Evolutionary conservation across 2,888 invertebrate species (phyloP), one percentile per base, ranked within the genome.

Genomic region (Melinaea marsaeus): DNA sequence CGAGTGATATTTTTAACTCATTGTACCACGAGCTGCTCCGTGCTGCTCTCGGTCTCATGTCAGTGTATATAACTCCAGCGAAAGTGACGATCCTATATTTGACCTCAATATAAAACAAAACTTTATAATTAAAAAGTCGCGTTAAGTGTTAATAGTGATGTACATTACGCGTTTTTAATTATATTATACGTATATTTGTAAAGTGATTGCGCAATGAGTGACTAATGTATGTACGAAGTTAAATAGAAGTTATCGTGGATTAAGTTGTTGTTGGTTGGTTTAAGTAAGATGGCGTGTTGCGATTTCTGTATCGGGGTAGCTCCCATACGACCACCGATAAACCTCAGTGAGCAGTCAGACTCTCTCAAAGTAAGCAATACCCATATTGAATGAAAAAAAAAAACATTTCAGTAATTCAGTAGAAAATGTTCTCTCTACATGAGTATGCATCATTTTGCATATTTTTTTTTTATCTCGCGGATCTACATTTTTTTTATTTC

Each of bases 281-380:
- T 60, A 60, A 74, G 71, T 71, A 68, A 67, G 73, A 93, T 93
- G 93, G 88, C 92, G 75, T 93, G 93, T 83, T 94, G 94, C 84
- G 84, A 86, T 72, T 94, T 94, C 83, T 94, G 95, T 84, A 91
- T 92, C 75, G 92, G 92, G 74, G 93, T 93, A 67, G 91, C 93
- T 74, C 94, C 95, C 64, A 93, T 97, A 73, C 92, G 94, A 76
- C 92, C 94, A 70, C 96, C 97, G 69, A 94, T 97, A 80, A 95
- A 94, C 83, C 88, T 95, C 72, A 92, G 80, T 78, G 94, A 94
- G 75, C 90, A 90, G 77, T 96, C 97, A 68, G 96, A 96, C 75
- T 85, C 93, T 69, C 88, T 95, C 71, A 95, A 95, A 94, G 96
- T 96, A 91, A 93, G 92, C 83, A 55, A 61, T 13, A 22, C 22